Evolutionary conservation across 2,888 invertebrate genomes (phyloP), one percentile per base, ranked within the genome.

Genomic region (Anthophora plumipes): DNA sequence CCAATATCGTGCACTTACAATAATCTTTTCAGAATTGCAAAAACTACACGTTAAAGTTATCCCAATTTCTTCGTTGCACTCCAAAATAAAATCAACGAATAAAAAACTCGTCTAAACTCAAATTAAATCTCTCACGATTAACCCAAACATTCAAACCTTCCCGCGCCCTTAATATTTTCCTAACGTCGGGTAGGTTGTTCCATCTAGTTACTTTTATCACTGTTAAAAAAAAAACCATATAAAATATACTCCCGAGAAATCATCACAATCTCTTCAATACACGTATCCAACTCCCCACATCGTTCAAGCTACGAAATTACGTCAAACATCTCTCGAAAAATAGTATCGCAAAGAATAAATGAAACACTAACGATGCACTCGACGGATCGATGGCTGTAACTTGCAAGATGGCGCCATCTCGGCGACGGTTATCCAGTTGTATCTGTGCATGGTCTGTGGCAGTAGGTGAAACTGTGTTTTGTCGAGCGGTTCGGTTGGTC

Each of bases 391-490:
- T 77, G 66, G 50, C 9, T 66, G 77, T 54, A 43, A n/a, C 31
- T 17, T 12, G 46, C 37, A 31, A 52, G 39, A 48, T 79, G 70
- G 77, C 79, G 79, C 79, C 77, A 77, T 66, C 60, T 79, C 17
- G 31, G 11, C 54, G 39, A 43, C 20, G 12, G 46, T 17, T 20
- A 31, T 25, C 39, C 22, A 25, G 48, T 48, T 66, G 57, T 63
- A 57, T 54, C 17, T n/a, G 46, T 82, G 82, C 70, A 70, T 61
- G 46, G 37, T 70, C 82, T 46, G 75, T 81, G 82, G 75, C 66
- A 81, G 75, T 81, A 70, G 55, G 75, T 57, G 70, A 57, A 63
- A 43, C 48, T 64, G 77, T 61, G 64, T 69, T 72, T 64, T 22
- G 50, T 69, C 64, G 72, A 37, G 17, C 50, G 54, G 77, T 55